Conservation (phyloP, 2,797 vertebrate species). For the Miichthys miiuy region DNA sequence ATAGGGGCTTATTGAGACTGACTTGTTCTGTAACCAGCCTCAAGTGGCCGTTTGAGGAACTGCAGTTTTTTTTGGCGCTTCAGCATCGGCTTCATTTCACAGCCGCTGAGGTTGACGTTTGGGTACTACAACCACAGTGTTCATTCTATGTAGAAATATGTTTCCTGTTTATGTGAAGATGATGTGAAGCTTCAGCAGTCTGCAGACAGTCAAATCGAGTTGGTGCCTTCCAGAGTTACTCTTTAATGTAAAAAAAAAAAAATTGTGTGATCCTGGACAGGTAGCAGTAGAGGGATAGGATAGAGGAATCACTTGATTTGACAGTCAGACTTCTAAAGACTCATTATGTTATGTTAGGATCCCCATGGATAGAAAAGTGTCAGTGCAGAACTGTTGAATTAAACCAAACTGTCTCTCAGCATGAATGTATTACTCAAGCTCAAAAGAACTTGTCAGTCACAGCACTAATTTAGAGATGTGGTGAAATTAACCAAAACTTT, state of each 20-base stretch:
- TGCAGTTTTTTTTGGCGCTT: too few species aligned
- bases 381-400: neutral
- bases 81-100: too few species aligned
- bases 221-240: too few species aligned
- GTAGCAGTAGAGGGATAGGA: neutral
- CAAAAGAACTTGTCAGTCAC: neutral
- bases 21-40: too few species aligned
- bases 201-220: too few species aligned
- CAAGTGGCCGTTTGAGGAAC: too few species aligned
- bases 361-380: neutral
- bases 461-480: neutral
- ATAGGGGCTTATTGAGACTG: too few species aligned
- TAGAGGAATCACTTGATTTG: neutral
- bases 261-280: neutral
- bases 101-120: too few species aligned
- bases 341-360: neutral
- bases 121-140: too few species aligned
- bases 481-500: neutral
- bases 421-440: neutral
- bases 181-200: too few species aligned
- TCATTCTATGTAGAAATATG: too few species aligned
- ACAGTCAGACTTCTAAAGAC: neutral
- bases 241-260: neutral
- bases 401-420: neutral
- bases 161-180: too few species aligned